Evolutionary conservation across 2,113 vertebrate species (phyloP), one percentile per base, ranked within the genome.

Genomic region (Ophthalmotilapia sp.): DNA sequence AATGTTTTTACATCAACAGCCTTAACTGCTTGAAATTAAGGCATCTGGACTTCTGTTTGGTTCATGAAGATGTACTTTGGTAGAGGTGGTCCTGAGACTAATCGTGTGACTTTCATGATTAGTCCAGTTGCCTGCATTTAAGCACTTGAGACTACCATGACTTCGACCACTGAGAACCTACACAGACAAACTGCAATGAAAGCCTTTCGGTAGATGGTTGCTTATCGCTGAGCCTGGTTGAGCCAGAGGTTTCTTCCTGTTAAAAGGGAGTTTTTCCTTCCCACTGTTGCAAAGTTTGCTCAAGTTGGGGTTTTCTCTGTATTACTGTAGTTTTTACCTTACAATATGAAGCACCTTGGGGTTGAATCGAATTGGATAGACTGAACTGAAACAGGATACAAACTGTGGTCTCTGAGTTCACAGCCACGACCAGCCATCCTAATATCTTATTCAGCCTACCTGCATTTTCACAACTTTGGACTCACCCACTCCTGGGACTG

Each of bases 371-470:
- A 60, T 0, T 60, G 56, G 56, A 62, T 11, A 36, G 17, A 62
- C 31, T 62, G 31, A 62, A 2, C 58, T 65, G 31, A 65, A 65
- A 38, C 60, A 0, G 31, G 17, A 38, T 38, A 38, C 60, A 65
- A 38, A n/a, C 60, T 65, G 0, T 65, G 31, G 60, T 65, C 31
- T 65, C 31, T n/a, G 60, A 65, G 60, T 65, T 65, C 31, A 38
- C 1, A 38, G 60, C 60, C 31, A 65, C 3, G 0, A n/a, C 60
- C 60, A 65, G 2, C 60, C 0, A 65, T 7, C 0, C 17, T 38
- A 65, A 38, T 65, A 0, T 65, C 31, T 65, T 65, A 0, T 65
- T 65, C 31, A 75, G 0, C 23, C 9, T 0, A 47, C 40, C 70
- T 29, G 70, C 23, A 47, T 75, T 47, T 49, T 47, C 14, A 47